phyloP scores from a whole-genome alignment of 2,888 invertebrate species.

The Euplexia lucipara region DNA sequence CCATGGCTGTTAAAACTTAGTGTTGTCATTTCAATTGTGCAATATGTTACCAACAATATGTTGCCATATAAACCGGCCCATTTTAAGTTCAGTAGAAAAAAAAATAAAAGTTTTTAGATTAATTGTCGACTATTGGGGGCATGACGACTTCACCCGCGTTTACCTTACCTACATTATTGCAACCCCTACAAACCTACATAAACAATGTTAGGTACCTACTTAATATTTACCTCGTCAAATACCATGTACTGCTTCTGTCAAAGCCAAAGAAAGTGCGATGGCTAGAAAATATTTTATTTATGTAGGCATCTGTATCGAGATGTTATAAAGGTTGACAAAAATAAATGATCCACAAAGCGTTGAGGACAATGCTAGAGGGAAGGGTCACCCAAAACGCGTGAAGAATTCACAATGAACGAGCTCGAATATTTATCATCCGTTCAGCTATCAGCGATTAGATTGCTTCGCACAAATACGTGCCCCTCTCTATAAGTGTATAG shows the following conservation, averaged over 20 bases:
- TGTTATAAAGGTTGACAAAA: constrained; percentile 73
- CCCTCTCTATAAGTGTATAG: constrained; percentile 57
- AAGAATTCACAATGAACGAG: constrained; percentile 78
- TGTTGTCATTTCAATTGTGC: too few species aligned
- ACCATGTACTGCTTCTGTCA: constrained; percentile 16
- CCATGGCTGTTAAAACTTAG: too few species aligned
- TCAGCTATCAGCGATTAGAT: constrained; percentile 68
- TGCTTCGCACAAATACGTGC: constrained; percentile 68
- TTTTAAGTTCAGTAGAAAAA: too few species aligned
- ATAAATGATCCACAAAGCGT: constrained; percentile 76
- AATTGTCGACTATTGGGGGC: too few species aligned
- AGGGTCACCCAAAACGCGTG: constrained; percentile 77
- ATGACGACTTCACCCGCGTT: too few species aligned
- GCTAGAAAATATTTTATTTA: constrained; percentile 66
- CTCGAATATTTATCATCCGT: constrained; percentile 76
- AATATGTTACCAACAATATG: too few species aligned
- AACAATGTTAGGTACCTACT: constrained; percentile 24
- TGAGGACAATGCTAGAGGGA: constrained; percentile 76
- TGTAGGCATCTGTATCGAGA: constrained; percentile 70
- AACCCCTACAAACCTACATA: constrained; percentile 8
- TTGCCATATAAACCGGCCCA: too few species aligned
- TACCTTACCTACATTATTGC: constrained; percentile 24
- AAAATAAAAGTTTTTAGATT: too few species aligned
- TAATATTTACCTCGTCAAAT: constrained; percentile 33
- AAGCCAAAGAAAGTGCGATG: constrained; percentile 38